A percentile compares a stretch with the other conserved stretches of the same genome.
Conservation (phyloP, 2,888 invertebrate species). For the Heteromurus nitidus region DNA sequence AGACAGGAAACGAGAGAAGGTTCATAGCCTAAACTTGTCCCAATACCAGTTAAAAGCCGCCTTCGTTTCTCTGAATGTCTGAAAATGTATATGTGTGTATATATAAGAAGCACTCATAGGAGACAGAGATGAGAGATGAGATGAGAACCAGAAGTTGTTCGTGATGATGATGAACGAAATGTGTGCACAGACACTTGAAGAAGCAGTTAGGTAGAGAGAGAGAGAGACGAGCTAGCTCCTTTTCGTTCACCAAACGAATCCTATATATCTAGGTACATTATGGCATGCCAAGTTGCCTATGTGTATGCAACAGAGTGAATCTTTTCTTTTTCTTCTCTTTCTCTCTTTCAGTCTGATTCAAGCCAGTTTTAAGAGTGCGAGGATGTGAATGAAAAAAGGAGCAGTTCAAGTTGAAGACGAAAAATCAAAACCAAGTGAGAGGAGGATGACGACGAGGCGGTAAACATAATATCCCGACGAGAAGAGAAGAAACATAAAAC, state of each 20-base stretch:
- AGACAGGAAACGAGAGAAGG: constrained; percentile 46
- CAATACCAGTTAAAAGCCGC: constrained; percentile 28
- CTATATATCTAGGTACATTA: not conserved
- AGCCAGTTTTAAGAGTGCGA: constrained; percentile 40
- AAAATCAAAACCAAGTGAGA: constrained; percentile 20
- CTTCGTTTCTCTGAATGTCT: not conserved
- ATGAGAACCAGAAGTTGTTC: constrained; percentile 28
- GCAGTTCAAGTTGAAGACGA: constrained; percentile 27
- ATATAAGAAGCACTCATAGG: constrained; percentile 28
- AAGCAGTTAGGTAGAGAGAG: constrained; percentile 4
- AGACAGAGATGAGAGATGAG: constrained; percentile 1
- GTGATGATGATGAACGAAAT: constrained; percentile 43
- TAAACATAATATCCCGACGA: no score
- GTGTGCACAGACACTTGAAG: constrained; percentile 23
- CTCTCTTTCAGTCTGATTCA: constrained; percentile 16
- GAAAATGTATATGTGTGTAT: no score
- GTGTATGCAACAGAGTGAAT: constrained; percentile 26
- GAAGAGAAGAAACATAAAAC: constrained; percentile 2
- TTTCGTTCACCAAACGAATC: not conserved
- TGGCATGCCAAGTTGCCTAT: not conserved
- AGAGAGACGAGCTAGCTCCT: constrained; percentile 1
- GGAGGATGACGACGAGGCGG: constrained; percentile 1
- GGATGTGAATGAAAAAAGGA: constrained; percentile 48
- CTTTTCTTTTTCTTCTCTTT: constrained; percentile 19
- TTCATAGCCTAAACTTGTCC: constrained; percentile 34